Evolutionary conservation across 2,797 vertebrate genomes (phyloP).

Genomic region (Anguilla anguilla): DNA sequence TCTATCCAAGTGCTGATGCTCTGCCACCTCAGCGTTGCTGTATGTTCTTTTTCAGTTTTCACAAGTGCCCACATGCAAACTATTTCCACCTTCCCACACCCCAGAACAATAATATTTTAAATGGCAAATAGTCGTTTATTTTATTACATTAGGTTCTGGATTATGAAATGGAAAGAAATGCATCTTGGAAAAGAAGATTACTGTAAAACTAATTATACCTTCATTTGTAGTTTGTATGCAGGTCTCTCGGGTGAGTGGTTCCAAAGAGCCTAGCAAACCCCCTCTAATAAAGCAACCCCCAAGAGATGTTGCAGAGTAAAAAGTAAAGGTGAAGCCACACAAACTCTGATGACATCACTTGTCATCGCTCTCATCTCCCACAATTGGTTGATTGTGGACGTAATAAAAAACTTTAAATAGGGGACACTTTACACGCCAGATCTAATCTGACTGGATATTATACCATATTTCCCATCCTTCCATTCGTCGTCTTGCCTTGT

Average conservation of each 20-base stretch:
- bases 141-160: background rate
- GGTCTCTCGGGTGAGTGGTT: background rate
- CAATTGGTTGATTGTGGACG: too few relatives aligned
- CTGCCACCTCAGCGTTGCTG: conserved; percentile 15
- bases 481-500: too few relatives aligned
- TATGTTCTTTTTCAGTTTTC: conserved; percentile 21
- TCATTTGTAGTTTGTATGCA: background rate
- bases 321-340: background rate
- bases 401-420: too few relatives aligned
- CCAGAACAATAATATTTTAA: background rate
- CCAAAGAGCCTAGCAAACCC: background rate
- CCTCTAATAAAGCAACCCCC: background rate
- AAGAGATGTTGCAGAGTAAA: background rate
- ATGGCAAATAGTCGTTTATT: conserved; percentile 17
- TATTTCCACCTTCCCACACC: conserved; percentile 13
- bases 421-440: too few relatives aligned
- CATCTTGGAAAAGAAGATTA: background rate
- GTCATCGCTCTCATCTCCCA: too few relatives aligned
- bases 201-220: background rate
- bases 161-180: background rate
- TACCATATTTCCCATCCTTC: too few relatives aligned
- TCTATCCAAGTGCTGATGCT: too few relatives aligned
- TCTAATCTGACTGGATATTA: too few relatives aligned
- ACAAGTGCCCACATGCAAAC: too few relatives aligned
- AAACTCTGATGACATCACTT: too few relatives aligned